phyloP scores from a whole-genome alignment of 2,888 invertebrate genomes.

The Platycheirus rosarum region DNA sequence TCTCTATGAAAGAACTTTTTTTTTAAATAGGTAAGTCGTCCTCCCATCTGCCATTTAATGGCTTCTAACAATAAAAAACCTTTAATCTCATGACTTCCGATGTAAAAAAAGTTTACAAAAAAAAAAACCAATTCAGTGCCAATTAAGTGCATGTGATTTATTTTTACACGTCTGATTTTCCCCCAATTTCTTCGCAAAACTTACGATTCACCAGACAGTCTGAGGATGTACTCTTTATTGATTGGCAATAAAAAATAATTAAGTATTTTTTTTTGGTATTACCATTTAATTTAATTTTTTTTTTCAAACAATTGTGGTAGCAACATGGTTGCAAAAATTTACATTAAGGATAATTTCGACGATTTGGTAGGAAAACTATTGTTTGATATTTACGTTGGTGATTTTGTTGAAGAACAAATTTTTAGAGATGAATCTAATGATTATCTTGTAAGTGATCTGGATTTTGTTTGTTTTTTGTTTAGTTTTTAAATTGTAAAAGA shows the following conservation, averaged over 20 bases:
- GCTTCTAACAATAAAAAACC: slow-evolving; percentile 30
- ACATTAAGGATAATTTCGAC: slow-evolving; percentile 53
- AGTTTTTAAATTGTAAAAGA: too few species aligned
- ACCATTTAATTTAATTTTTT: neutral
- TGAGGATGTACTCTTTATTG: slow-evolving; percentile 44
- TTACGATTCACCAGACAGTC: slow-evolving; percentile 57
- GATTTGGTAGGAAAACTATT: slow-evolving; percentile 79
- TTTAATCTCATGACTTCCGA: slow-evolving; percentile 36
- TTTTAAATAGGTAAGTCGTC: neutral
- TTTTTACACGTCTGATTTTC: slow-evolving; percentile 53
- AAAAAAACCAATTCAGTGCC: slow-evolving; percentile 48
- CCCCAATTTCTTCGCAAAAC: slow-evolving; percentile 14
- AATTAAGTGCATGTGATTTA: slow-evolving; percentile 63
- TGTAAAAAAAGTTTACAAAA: neutral
- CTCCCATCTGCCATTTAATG: slow-evolving; percentile 45
- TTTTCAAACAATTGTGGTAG: neutral
- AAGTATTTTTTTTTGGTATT: neutral
- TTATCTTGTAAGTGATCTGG: slow-evolving; percentile 79
- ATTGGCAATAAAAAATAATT: slow-evolving; percentile 38
- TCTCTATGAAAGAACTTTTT: neutral
- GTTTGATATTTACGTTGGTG: slow-evolving; percentile 78
- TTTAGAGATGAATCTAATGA: slow-evolving; percentile 79
- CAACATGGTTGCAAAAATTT: slow-evolving; percentile 52
- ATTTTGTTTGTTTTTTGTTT: neutral
- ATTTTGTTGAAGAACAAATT: slow-evolving; percentile 80